Conservation (phyloP, 2,113 vertebrate species). For the Paramisgurnus dabryanus region DNA sequence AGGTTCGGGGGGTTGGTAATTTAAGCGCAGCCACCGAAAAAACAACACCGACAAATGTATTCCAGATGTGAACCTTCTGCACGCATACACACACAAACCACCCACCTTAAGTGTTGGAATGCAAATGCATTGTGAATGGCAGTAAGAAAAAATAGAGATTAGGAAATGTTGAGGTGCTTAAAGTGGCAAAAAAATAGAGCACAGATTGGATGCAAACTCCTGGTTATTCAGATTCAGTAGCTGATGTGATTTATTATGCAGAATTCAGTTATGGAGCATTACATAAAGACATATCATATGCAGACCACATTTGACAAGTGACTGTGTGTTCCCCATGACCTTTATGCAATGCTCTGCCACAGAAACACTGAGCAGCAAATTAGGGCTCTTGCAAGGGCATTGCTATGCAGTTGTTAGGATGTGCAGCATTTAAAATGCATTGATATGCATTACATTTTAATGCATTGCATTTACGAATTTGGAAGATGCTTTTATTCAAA, state of each 20-base stretch:
- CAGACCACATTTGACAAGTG: background rate
- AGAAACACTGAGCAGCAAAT: too few species aligned
- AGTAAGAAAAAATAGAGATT: background rate
- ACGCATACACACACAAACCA: background rate
- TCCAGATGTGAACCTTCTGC: slow-evolving; percentile 53
- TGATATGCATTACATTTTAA: too few species aligned
- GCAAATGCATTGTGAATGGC: background rate
- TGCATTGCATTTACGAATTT: too few species aligned
- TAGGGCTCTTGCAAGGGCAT: too few species aligned
- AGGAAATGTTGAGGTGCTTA: background rate
- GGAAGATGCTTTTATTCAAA: too few species aligned
- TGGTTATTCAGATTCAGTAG: slow-evolving; percentile 22
- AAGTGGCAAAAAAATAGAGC: background rate
- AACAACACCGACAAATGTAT: slow-evolving; percentile 53
- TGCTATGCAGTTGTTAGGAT: too few species aligned
- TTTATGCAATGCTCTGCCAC: too few species aligned
- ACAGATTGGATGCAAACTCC: slow-evolving; percentile 9
- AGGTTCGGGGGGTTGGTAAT: slow-evolving; percentile 51
- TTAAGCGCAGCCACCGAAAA: slow-evolving; percentile 58
- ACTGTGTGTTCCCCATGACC: too few species aligned
- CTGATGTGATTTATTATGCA: slow-evolving; percentile 15
- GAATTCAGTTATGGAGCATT: background rate
- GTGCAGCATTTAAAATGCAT: too few species aligned
- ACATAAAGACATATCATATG: background rate
- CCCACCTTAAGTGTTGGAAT: slow-evolving; percentile 9